Percentiles rank a stretch among this genome's conserved stretches.
Evolutionary conservation across 2,888 invertebrate genomes (phyloP).

Genomic region (Trachelus tabidus): DNA sequence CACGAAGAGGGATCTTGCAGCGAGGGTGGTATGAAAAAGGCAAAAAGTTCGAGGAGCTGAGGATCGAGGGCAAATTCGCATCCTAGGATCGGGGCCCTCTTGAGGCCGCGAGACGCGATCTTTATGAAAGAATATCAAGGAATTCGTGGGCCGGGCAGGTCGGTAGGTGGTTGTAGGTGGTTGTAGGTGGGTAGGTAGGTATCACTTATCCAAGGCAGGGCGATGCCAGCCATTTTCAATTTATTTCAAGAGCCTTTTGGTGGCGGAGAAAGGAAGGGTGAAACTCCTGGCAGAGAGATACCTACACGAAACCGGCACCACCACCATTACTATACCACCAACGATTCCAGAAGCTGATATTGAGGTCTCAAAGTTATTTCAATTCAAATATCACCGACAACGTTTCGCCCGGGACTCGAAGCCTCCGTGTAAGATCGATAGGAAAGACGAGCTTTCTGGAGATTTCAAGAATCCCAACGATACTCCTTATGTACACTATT

Average conservation of each 20-base stretch:
- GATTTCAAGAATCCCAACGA: background rate
- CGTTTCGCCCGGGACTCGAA: conserved; percentile 6
- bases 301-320: conserved; percentile 29
- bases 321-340: conserved; percentile 20
- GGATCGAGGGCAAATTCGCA: background rate
- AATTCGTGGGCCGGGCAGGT: conserved; percentile 16
- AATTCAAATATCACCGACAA: conserved; percentile 35
- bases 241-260: conserved; percentile 61
- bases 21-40: background rate
- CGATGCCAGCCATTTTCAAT: conserved; percentile 61
- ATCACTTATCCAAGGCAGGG: conserved; percentile 54
- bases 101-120: conserved; percentile 9
- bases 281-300: conserved; percentile 42
- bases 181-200: conserved; percentile 33
- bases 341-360: conserved; percentile 41
- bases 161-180: background rate
- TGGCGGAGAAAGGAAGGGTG: conserved; percentile 46
- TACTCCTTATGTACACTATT: background rate
- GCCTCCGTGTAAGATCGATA: conserved; percentile 5
- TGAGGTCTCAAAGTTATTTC: conserved; percentile 51
- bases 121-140: conserved; percentile 25
- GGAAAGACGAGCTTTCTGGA: background rate
- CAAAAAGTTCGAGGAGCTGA: background rate
- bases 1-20: background rate
- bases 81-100: background rate